Evolutionary conservation across 2,113 vertebrate genomes (phyloP).

Genomic region (Anser brachyrhynchus): DNA sequence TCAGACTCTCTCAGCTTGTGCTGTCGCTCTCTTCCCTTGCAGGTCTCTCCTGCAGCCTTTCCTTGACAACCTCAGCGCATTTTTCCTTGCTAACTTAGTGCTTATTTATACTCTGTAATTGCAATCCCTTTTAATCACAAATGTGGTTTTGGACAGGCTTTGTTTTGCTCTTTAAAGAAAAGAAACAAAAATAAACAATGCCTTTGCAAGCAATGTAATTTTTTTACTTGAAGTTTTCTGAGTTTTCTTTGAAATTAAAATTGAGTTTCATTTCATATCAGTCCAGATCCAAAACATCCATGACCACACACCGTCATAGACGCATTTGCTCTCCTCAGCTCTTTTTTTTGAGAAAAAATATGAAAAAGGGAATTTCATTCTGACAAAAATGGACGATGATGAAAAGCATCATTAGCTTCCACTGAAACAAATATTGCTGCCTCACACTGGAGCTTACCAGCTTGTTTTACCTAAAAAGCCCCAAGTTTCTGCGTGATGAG

Average conservation of each 20-base stretch:
- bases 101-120: neutral
- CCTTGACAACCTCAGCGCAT: rapidly evolving
- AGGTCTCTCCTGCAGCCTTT: neutral
- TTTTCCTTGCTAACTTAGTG: neutral
- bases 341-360: neutral
- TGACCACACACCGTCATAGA: neutral
- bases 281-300: neutral
- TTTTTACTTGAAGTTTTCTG: neutral
- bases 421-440: neutral
- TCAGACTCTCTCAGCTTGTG: neutral
- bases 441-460: neutral
- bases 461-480: neutral
- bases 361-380: neutral
- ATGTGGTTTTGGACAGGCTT: neutral
- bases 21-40: neutral
- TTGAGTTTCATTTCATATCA: neutral
- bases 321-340: neutral
- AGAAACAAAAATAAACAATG: neutral
- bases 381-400: neutral
- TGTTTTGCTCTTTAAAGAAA: neutral
- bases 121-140: neutral
- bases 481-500: neutral
- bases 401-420: neutral
- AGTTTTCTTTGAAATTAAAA: neutral
- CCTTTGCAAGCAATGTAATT: neutral